Conservation (phyloP, 2,113 vertebrate species). For the Chlorodrepanis virens region DNA sequence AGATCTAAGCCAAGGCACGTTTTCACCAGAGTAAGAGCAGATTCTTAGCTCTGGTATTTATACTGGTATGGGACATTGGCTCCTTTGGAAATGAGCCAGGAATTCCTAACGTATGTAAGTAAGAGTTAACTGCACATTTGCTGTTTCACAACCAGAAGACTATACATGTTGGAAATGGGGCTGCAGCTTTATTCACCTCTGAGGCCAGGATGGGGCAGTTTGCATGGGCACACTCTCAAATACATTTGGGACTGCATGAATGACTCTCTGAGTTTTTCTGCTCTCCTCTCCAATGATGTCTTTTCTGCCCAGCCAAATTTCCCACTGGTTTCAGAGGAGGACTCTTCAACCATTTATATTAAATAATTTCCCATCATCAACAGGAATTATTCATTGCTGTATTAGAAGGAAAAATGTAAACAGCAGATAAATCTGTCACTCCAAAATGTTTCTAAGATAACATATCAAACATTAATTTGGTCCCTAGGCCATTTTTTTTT, state of each 20-base stretch:
- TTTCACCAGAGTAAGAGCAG: neutral
- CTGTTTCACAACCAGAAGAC: fast-evolving
- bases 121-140: neutral
- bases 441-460: constrained; percentile 29
- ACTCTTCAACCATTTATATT: constrained; percentile 20
- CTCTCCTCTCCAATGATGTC: neutral
- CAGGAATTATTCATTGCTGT: constrained; percentile 33
- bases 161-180: neutral
- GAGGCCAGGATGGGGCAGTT: neutral
- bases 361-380: constrained; percentile 15
- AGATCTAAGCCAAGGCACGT: neutral
- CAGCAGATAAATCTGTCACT: constrained; percentile 42
- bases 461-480: constrained; percentile 37
- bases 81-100: neutral
- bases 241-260: neutral
- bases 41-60: neutral
- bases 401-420: constrained; percentile 37
- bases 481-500: neutral
- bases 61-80: neutral
- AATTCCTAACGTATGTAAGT: neutral
- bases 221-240: neutral
- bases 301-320: neutral
- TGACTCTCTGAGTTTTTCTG: neutral
- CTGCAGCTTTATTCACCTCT: neutral
- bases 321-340: neutral